Evolutionary conservation across 2,888 invertebrate genomes (phyloP).

Genomic region (Steinernema scapterisci): DNA sequence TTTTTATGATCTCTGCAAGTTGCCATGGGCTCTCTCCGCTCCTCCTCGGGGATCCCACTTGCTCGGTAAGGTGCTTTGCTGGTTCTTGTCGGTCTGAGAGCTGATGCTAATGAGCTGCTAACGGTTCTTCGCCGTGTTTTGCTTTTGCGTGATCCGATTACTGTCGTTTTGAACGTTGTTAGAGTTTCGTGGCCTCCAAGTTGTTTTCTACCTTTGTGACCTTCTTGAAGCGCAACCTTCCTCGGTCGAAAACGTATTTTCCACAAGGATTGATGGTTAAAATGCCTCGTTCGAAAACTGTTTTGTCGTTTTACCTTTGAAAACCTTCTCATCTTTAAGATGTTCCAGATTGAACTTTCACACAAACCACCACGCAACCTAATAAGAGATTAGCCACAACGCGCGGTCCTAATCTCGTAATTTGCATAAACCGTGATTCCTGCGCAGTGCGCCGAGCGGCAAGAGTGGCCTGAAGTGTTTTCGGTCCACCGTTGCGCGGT

Average conservation of each 20-base stretch:
- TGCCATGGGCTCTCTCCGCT: neutral
- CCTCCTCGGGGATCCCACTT: neutral
- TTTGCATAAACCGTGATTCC: constrained; percentile 29
- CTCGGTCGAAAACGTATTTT: too few species aligned
- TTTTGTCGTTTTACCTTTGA: too few species aligned
- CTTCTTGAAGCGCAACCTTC: too few species aligned
- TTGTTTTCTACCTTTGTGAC: neutral
- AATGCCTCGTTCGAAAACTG: too few species aligned
- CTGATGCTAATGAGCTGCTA: too few species aligned
- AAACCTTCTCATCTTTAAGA: too few species aligned
- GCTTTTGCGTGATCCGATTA: too few species aligned
- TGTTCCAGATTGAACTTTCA: too few species aligned
- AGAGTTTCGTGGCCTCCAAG: neutral
- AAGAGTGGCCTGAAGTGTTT: constrained; percentile 22
- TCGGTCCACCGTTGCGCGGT: neutral
- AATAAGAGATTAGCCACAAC: neutral
- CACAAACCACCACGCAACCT: constrained; percentile 2
- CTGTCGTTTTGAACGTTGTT: too few species aligned
- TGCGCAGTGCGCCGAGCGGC: neutral
- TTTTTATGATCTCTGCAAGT: constrained; percentile 17
- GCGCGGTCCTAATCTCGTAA: neutral
- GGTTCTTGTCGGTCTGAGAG: too few species aligned
- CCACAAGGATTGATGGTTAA: too few species aligned
- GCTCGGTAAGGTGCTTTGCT: neutral
- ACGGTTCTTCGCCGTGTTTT: too few species aligned